These are phyloP conservation scores for Arrhamphus sclerolepis DNA, from an alignment of 2,797 vertebrate genomes.

Conservation along the genomic window DNA sequence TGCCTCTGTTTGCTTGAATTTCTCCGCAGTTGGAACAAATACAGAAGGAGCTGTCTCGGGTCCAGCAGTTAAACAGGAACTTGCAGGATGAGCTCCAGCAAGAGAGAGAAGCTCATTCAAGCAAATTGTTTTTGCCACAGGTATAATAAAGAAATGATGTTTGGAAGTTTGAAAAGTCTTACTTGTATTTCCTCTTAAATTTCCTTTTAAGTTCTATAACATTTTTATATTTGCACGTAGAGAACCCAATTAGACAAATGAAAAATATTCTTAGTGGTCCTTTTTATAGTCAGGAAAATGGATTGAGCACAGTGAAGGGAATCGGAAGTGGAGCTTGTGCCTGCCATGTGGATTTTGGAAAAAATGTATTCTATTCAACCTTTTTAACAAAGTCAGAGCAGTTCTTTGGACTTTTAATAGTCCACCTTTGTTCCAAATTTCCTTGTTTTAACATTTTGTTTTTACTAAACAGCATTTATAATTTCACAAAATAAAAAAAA, in stretches of 20 bases:
- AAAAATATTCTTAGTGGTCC: neutral
- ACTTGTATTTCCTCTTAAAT: no score
- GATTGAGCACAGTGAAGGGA: no score
- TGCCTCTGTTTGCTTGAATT: neutral
- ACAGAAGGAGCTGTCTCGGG: conserved; percentile 85
- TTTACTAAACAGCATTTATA: neutral
- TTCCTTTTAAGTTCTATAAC: no score
- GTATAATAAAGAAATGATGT: conserved; percentile 22
- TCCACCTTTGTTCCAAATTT: no score
- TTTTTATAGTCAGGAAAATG: neutral
- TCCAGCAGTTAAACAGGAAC: conserved; percentile 85
- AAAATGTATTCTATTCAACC: no score
- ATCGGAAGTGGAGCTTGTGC: no score
- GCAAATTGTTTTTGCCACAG: conserved; percentile 30
- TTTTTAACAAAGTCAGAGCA: no score
- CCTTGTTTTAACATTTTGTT: no score
- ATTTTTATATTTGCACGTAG: no score
- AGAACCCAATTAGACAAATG: neutral
- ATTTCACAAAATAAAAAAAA: neutral
- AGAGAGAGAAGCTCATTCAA: conserved; percentile 38
- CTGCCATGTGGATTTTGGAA: no score
- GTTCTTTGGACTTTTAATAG: no score
- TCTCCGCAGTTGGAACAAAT: conserved; percentile 86
- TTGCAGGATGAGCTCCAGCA: conserved; percentile 82
- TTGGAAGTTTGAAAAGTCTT: no score